These are phyloP conservation scores for Peromyscus eremicus DNA, from an alignment of 2,797 vertebrate genomes.

Conservation along the genomic window DNA sequence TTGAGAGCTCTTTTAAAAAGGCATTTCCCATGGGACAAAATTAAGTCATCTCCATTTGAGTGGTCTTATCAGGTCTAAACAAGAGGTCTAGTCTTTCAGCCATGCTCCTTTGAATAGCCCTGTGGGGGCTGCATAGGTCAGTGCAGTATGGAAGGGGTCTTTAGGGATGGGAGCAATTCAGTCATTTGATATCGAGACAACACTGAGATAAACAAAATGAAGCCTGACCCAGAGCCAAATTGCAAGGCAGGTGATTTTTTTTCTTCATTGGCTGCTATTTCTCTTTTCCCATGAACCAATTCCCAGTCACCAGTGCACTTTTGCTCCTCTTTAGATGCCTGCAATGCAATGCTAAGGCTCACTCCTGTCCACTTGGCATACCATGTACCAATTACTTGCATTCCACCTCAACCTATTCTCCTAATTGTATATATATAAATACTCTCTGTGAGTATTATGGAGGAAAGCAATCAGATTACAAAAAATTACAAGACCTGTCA, in stretches of 20 bases:
- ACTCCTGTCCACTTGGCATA: fast-evolving
- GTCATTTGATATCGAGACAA: slow-evolving; percentile 48
- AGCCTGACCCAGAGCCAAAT: slow-evolving; percentile 23
- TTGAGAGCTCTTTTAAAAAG: slow-evolving; percentile 62
- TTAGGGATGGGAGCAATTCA: neutral
- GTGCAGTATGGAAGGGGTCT: neutral
- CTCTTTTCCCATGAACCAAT: neutral
- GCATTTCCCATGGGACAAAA: slow-evolving; percentile 66
- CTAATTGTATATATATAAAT: neutral
- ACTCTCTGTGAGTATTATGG: neutral
- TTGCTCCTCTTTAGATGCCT: neutral
- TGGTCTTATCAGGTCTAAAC: slow-evolving; percentile 58
- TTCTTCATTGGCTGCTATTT: neutral
- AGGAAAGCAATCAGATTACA: neutral
- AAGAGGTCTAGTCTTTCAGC: neutral
- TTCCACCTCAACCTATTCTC: neutral
- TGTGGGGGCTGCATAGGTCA: neutral
- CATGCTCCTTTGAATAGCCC: neutral
- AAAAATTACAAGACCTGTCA: neutral
- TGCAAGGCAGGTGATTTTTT: slow-evolving; percentile 22
- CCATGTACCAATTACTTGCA: neutral
- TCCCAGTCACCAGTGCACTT: neutral
- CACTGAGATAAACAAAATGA: slow-evolving; percentile 70
- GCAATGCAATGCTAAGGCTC: neutral
- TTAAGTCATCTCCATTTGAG: slow-evolving; percentile 61